A percentile compares a stretch with the other conserved stretches of the same genome.
phyloP scores from a whole-genome alignment of 2,797 vertebrate genomes.

The Rhyacichthys aspro region DNA sequence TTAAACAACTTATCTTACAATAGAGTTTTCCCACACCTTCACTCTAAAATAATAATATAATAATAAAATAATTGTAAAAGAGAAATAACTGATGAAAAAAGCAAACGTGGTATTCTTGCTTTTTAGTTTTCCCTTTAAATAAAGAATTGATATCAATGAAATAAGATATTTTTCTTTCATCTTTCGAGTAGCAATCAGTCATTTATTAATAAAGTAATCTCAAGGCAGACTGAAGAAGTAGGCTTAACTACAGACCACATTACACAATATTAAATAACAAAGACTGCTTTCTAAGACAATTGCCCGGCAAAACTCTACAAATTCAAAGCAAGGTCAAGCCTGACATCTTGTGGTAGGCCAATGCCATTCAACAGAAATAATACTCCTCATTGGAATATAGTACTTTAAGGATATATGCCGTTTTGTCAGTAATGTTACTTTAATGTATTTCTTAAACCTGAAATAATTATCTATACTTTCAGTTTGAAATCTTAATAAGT shows the following conservation, averaged over 20 bases:
- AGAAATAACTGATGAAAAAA: background rate
- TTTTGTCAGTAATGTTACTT: background rate
- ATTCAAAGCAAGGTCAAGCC: slow-evolving; percentile 40
- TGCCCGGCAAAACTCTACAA: background rate
- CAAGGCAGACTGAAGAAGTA: no score
- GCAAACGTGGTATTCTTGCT: background rate
- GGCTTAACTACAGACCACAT: slow-evolving; percentile 10
- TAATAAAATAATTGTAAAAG: background rate
- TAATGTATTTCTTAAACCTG: no score
- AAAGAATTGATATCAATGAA: slow-evolving; percentile 10
- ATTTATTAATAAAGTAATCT: no score
- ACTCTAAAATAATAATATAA: no score
- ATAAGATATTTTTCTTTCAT: no score
- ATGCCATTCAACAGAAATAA: background rate
- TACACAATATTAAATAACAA: background rate
- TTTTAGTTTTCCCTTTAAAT: slow-evolving; percentile 14
- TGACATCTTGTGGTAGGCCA: slow-evolving; percentile 78
- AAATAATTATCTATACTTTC: background rate
- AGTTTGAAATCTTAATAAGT: background rate
- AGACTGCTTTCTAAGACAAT: background rate
- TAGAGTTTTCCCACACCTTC: no score
- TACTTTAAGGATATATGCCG: background rate
- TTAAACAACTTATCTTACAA: background rate
- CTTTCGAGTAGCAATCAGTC: no score
- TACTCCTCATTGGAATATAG: no score